Evolutionary conservation across 2,888 invertebrate genomes (phyloP), one percentile per base, ranked within the genome.

Genomic region (Lobophora halterata): DNA sequence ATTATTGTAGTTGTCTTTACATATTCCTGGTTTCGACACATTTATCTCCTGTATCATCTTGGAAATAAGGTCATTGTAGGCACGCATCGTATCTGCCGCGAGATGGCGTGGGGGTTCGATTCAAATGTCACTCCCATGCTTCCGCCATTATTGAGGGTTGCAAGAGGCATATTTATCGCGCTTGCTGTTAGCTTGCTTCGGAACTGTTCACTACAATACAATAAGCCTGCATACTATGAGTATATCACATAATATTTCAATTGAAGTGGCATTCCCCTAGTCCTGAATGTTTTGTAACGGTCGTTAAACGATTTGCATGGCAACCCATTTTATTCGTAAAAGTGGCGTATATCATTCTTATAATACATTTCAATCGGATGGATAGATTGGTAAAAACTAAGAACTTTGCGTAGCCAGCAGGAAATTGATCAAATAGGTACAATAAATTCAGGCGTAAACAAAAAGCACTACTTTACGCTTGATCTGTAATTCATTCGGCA

Each of bases 111-210:
- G 51, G 53, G 55, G 52, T 42, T 52, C 51, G 61, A 71, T 71
- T 71, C 68, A 76, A 53, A 59, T 65, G 77, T 68, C 74, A 70
- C 49, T 64, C 61, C 48, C 65, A 65, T 38, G 52, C 48, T 66
- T 61, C 67, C 64, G 60, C 41, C 44, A 41, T 57, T n/a, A 55
- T 60, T 55, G 55, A 56, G 55, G 42, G 42, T 44, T 53, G 57
- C 45, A 49, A 41, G 49, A 45, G 39, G 50, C 39, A 48, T 42
- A 50, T 55, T 57, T 52, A 52, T 52, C 49, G 40, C 36, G 34
- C 35, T 38, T 38, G 10, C 41, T 17, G 28, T n/a, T n/a, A n/a
- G n/a, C n/a, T n/a, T n/a, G n/a, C 31, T 38, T 38, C 36, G 39
- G 36, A 48, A 48, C 25, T 19, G 29, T 29, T 37, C 36, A 25